Percentiles rank a stretch among this genome's conserved stretches.
Evolutionary conservation across 2,797 vertebrate species (phyloP).

Genomic region (Parauchenoglanis ngamensis): DNA sequence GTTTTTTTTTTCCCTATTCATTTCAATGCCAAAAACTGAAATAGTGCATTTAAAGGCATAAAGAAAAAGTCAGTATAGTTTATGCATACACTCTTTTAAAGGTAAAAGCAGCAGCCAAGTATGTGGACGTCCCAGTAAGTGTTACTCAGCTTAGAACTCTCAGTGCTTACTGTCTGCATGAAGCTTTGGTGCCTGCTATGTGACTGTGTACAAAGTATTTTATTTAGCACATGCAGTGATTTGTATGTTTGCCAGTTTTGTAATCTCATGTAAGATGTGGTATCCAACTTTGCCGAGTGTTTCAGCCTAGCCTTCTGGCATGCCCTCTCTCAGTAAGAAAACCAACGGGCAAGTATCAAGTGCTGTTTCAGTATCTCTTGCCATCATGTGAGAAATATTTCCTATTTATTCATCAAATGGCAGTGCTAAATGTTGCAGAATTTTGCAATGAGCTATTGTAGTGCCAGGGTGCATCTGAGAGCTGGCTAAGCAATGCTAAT

Average conservation of each 20-base stretch:
- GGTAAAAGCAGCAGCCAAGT: slow-evolving; percentile 97
- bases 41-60: neutral
- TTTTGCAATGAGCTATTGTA: slow-evolving; percentile 42
- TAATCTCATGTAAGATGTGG: slow-evolving; percentile 40
- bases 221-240: slow-evolving; percentile 41
- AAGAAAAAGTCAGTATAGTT: slow-evolving; percentile 48
- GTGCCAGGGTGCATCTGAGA: slow-evolving; percentile 52
- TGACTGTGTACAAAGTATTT: slow-evolving; percentile 44
- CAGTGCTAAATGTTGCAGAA: slow-evolving; percentile 41
- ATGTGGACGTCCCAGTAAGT: slow-evolving; percentile 96
- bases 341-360: slow-evolving; percentile 31
- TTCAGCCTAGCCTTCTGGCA: slow-evolving; percentile 51
- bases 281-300: slow-evolving; percentile 49
- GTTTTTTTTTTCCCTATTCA: neutral
- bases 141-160: slow-evolving; percentile 52
- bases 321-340: slow-evolving; percentile 47
- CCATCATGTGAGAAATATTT: slow-evolving; percentile 23
- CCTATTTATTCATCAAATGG: slow-evolving; percentile 44
- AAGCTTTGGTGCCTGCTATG: slow-evolving; percentile 36
- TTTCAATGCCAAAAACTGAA: slow-evolving; percentile 7
- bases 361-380: slow-evolving; percentile 42
- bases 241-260: slow-evolving; percentile 45
- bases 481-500: slow-evolving; percentile 66
- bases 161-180: slow-evolving; percentile 42
- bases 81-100: slow-evolving; percentile 62